Evolutionary conservation across 2,888 invertebrate species (phyloP).

Genomic region (Stenchaetothrips biformis): DNA sequence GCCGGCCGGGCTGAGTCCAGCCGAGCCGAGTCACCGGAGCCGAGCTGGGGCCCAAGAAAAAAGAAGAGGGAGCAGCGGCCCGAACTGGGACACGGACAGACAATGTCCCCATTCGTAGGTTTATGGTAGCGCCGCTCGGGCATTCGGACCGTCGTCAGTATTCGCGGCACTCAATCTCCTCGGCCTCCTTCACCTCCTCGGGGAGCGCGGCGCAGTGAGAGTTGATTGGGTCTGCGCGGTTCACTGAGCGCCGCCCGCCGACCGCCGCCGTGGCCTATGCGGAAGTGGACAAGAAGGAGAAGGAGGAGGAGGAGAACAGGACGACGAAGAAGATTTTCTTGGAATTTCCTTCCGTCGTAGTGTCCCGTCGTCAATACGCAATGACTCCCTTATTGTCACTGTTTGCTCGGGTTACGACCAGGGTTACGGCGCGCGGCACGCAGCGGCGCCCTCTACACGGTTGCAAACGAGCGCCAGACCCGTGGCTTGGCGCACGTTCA

Average conservation of each 20-base stretch:
- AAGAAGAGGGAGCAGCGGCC: too few relatives aligned
- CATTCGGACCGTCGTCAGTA: neutral
- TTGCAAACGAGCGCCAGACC: too few relatives aligned
- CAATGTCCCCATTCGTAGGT: neutral
- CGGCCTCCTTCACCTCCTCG: neutral
- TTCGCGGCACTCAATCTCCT: neutral
- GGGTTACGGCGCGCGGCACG: too few relatives aligned
- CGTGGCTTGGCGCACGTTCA: too few relatives aligned
- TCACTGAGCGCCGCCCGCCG: neutral
- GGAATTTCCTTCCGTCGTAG: too few relatives aligned
- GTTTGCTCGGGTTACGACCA: too few relatives aligned
- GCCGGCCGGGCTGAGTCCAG: neutral
- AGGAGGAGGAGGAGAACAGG: too few relatives aligned
- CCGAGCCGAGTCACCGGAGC: neutral
- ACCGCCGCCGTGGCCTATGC: neutral
- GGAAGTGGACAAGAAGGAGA: neutral
- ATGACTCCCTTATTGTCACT: too few relatives aligned
- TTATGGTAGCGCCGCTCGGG: too few relatives aligned
- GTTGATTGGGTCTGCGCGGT: slow-evolving; percentile 1
- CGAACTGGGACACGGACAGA: neutral
- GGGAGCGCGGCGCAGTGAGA: neutral
- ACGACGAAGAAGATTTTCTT: too few relatives aligned
- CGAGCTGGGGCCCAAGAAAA: neutral
- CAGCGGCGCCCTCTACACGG: too few relatives aligned
- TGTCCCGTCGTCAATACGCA: too few relatives aligned